Base-by-base conservation (phyloP, 2,888 invertebrate genomes). In the Lymantria monacha region DNA sequence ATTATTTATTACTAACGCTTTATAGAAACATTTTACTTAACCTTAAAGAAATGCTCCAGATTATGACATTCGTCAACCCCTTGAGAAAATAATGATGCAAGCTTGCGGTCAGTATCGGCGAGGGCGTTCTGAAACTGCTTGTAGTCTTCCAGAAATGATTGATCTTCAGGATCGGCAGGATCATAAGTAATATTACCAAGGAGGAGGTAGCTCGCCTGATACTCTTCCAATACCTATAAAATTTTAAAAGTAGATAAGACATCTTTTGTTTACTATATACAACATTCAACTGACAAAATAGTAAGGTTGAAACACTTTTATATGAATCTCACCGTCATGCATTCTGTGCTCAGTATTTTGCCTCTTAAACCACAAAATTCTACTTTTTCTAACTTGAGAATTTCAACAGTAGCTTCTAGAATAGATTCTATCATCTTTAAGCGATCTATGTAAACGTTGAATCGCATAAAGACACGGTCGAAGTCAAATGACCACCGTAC, bases 311-410 rank as follows among this genome's bases (percentile, higher is more conserved):
- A 22, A 22, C 22, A n/a, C n/a, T n/a, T n/a, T 9, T 37, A 37
- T 3, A 10, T 10, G 10, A 1, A 51, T 30, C 61, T 55, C 63
- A 87, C 92, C 80, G 79, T 84, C 77, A 76, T 83, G 70, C 93
- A 85, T 53, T 92, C 93, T 0, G 83, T 77, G 48, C 92, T 92
- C 11, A 95, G 86, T 15, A 84, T 90, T 61, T 93, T 93, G 0
- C 95, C 95, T 52, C 93, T 91, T 8, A 94, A 74, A 0, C 95
- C 96, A 41, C 95, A 95, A 50, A 96, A 93, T 73, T 96, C 96
- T 0, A 97, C 94, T 76, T 96, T 97, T 81, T 98, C 98, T 55
- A 98, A 81, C 76, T 97, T 97, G 42, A 94, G 85, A 79, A 97
- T 97, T 77, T 98, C 98, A 2, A 94, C 88, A 0, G 95, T 95